Base-by-base conservation (phyloP, 2,888 invertebrate genomes). In the Nomada ferruginata region DNA sequence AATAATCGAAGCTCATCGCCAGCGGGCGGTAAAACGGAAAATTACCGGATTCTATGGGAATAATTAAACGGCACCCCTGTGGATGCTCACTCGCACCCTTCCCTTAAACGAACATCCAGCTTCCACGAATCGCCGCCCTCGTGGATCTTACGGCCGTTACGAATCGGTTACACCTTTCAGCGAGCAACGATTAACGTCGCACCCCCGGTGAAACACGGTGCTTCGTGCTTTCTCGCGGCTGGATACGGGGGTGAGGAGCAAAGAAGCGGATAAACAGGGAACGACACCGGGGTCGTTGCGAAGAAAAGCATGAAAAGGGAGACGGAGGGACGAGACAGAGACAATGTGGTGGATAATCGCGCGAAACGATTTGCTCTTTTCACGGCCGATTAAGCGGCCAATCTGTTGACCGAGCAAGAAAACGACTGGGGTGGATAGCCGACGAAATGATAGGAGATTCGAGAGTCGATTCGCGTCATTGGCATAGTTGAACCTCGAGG, bases 331-430 rank as follows among this genome's bases (percentile, higher is more conserved):
- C n/a, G 63, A 44, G 72, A 76, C 61, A 64, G 89, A 86, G 86
- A 90, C 89, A 89, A 87, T 89, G 87, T 88, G 87, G 88, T 88
- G 79, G 89, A 92, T 92, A 92, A 92, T 92, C 91, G 91, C 90
- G 86, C 85, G 88, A 91, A 92, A 91, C 92, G 92, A 93, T 93
- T 93, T 91, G 91, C 90, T 92, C 90, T 91, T 90, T 92, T 93
- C 91, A 92, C 91, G 91, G 89, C 91, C 93, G 93, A 93, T 93
- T 93, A 91, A 91, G 84, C 87, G 84, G 75, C 90, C 92, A 91
- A 92, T 93, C 92, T 85, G 87, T 89, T 87, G 87, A 70, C 76
- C 83, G 80, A 83, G 79, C 76, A 81, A 70, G 84, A 59, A 74
- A 74, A 70, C 75, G 70, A 64, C 60, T 57, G 11, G 79, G 83